Evolutionary conservation across 2,888 invertebrate genomes (phyloP), one percentile per base, ranked within the genome.

Genomic region (Anoncus sp.): DNA sequence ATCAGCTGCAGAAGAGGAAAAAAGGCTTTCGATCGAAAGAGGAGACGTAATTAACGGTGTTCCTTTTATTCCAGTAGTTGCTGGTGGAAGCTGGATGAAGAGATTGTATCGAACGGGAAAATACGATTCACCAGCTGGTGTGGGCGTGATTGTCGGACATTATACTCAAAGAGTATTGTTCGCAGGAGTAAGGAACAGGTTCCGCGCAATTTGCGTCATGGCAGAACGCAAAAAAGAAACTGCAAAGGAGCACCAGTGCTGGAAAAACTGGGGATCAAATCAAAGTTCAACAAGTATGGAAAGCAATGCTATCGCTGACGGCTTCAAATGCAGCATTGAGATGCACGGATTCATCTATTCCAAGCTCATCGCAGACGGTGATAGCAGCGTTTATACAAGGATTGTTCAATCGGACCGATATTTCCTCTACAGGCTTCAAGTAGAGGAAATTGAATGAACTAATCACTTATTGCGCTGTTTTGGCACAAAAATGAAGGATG

Each of bases 331-430:
- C 40, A 84, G 82, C 24, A 14, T 83, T 3, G 75, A 79, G 74
- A 70, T 45, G 55, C 77, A 82, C 62, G 79, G 75, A 10, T 47
- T 80, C 18, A 80, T 80, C 1, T 83, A 76, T 74, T 73, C 47
- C 12, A 49, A 47, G 31, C 31, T 77, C 7, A 65, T 83, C 53
- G 82, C 76, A 1, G 81, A 83, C 63, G 89, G 90, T 4, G 90
- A 90, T 73, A 84, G 85, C 6, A 87, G 85, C 9, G 88, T 88
- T 1, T 86, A 83, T 59, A 80, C n/a, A n/a, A n/a, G n/a, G n/a
- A n/a, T n/a, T n/a, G n/a, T n/a, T n/a, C n/a, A n/a, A n/a, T n/a
- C n/a, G n/a, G n/a, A n/a, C n/a, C n/a, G n/a, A n/a, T n/a, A n/a
- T n/a, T n/a, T n/a, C n/a, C n/a, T n/a, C n/a, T n/a, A n/a, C n/a